These are phyloP conservation scores for Drosophila buzzatii DNA, from an alignment of 2,888 invertebrate genomes.

Conservation along the genomic window DNA sequence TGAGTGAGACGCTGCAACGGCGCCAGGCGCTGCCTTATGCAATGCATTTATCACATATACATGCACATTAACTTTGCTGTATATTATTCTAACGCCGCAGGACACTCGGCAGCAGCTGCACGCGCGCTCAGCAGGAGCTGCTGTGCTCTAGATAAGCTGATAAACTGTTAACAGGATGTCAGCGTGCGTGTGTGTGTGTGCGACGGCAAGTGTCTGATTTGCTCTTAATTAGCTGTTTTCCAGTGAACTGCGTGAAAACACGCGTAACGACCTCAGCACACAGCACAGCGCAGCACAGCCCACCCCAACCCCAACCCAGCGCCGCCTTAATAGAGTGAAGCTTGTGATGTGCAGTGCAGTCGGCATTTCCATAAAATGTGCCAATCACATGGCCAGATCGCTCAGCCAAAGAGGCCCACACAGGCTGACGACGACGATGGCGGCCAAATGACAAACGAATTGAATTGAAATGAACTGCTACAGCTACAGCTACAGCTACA, in stretches of 20 bases:
- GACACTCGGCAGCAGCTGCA: conserved; percentile 42
- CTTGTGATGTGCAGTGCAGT: conserved; percentile 44
- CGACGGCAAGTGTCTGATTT: conserved; percentile 60
- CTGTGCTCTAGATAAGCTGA: conserved; percentile 13
- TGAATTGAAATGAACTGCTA: conserved; percentile 80
- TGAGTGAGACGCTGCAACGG: conserved; percentile 60
- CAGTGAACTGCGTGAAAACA: conserved; percentile 61
- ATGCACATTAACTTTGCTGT: not conserved
- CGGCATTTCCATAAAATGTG: conserved; percentile 79
- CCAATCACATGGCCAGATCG: conserved; percentile 70
- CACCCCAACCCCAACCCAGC: not conserved
- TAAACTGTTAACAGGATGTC: conserved; percentile 28
- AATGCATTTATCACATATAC: conserved; percentile 13
- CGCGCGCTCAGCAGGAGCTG: conserved; percentile 54
- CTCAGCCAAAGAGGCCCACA: conserved; percentile 61
- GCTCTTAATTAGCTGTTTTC: conserved; percentile 70
- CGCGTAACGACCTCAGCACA: conserved; percentile 53
- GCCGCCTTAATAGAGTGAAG: conserved; percentile 7
- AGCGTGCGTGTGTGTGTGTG: not conserved
- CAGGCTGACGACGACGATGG: conserved; percentile 52
- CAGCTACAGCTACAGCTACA: conserved; percentile 39
- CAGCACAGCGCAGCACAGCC: not conserved
- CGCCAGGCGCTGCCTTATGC: conserved; percentile 53
- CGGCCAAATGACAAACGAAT: conserved; percentile 79
- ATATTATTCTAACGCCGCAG: conserved; percentile 70